Conservation (phyloP, 2,113 vertebrate genomes). For the Sialia sialis region DNA sequence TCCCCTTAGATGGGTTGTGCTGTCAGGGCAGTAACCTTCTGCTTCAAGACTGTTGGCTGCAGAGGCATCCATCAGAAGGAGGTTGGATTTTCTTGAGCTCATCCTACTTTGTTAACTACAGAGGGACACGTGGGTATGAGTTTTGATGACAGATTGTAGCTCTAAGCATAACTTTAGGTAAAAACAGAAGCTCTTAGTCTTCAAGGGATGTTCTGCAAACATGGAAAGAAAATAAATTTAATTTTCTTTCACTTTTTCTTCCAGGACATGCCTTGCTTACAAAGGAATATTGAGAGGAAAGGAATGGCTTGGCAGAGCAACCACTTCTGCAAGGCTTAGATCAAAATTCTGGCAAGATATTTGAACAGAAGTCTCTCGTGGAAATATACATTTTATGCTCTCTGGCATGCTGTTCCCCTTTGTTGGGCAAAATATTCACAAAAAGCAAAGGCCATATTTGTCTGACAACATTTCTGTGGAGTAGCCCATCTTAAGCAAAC, state of each 20-base stretch:
- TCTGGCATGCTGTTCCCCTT: neutral
- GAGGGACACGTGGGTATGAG: neutral
- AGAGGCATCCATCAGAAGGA: neutral
- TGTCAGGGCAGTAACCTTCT: neutral
- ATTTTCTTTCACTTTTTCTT: neutral
- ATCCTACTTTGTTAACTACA: neutral
- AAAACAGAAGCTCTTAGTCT: neutral
- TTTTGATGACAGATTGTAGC: neutral
- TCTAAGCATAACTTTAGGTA: neutral
- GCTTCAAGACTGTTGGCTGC: neutral
- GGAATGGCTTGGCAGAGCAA: neutral
- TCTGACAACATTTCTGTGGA: neutral
- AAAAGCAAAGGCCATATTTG: neutral
- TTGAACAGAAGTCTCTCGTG: neutral
- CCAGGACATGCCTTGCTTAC: neutral
- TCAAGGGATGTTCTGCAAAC: neutral
- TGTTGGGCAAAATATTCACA: neutral
- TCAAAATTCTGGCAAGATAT: neutral
- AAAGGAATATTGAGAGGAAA: slow-evolving; percentile 17
- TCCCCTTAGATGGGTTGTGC: neutral
- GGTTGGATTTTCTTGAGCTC: neutral
- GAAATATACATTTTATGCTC: neutral
- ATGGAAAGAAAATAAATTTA: neutral
- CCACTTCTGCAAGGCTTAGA: neutral
- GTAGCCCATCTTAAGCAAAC: neutral